A percentile compares a stretch with the other conserved stretches of the same genome.
Evolutionary conservation across 2,888 invertebrate genomes (phyloP).

Genomic region (Heliconius aoede): DNA sequence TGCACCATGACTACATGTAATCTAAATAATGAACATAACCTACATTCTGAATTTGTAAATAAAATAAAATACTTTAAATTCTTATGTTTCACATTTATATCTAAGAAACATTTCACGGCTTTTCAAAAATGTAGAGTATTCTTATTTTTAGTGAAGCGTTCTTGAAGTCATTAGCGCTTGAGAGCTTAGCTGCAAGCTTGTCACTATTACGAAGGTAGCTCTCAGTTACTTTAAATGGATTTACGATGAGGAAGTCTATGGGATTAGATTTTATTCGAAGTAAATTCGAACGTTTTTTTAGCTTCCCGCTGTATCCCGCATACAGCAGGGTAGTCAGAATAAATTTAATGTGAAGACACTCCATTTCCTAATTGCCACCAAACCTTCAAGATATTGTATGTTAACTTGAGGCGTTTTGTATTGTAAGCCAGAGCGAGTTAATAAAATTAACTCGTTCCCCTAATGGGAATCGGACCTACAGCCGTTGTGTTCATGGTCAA

Average conservation of each 20-base stretch:
- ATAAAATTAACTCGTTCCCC: neutral
- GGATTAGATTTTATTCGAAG: constrained; percentile 15
- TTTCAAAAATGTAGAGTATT: constrained; percentile 32
- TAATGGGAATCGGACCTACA: neutral
- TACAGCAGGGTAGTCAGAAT: no score
- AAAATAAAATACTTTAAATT: constrained; percentile 1
- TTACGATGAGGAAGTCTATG: constrained; percentile 24
- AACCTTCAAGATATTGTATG: no score
- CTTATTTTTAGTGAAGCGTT: constrained; percentile 40
- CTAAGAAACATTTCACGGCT: constrained; percentile 22
- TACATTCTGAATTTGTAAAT: neutral
- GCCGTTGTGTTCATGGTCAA: neutral
- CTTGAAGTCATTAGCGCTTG: constrained; percentile 44
- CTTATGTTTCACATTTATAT: constrained; percentile 8
- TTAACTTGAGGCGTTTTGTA: neutral
- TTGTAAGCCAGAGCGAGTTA: neutral
- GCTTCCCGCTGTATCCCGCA: neutral
- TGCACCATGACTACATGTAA: no score
- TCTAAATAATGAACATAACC: no score
- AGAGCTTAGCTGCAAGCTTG: constrained; percentile 44
- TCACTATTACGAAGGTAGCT: constrained; percentile 42
- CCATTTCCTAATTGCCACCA: neutral
- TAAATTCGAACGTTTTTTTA: neutral
- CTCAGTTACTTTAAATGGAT: constrained; percentile 37
- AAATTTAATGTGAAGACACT: neutral